phyloP scores from a whole-genome alignment of 2,888 invertebrate genomes.

The Abrostola triplasia region DNA sequence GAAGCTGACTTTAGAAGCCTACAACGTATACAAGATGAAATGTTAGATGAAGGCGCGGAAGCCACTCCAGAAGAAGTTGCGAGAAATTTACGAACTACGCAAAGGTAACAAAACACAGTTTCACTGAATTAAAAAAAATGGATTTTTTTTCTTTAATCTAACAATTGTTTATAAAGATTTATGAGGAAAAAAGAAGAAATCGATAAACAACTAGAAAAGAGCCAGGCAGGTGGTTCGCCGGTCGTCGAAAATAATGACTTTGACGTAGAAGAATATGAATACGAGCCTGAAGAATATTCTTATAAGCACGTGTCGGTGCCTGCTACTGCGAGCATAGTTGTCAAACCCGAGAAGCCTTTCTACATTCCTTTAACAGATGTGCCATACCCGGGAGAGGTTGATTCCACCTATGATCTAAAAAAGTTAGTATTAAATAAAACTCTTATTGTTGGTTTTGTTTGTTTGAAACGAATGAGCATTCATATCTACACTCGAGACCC shows the following conservation, averaged over 20 bases:
- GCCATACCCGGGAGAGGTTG: slow-evolving; percentile 76
- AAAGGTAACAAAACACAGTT: slow-evolving; percentile 60
- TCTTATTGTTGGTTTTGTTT: too few species aligned
- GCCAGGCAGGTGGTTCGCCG: slow-evolving; percentile 32
- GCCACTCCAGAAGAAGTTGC: slow-evolving; percentile 44
- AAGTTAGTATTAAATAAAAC: slow-evolving; percentile 62
- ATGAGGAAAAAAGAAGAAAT: slow-evolving; percentile 74
- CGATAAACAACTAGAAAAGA: slow-evolving; percentile 65
- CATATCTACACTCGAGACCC: too few species aligned
- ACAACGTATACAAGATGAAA: slow-evolving; percentile 53
- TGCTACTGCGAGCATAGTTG: slow-evolving; percentile 49
- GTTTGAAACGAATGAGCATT: too few species aligned
- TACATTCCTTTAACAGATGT: slow-evolving; percentile 79
- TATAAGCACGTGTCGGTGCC: slow-evolving; percentile 62
- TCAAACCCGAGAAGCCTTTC: slow-evolving; percentile 66
- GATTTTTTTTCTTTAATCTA: too few species aligned
- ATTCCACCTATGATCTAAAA: slow-evolving; percentile 76
- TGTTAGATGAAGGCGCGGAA: slow-evolving; percentile 52
- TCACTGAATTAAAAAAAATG: too few species aligned
- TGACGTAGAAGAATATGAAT: slow-evolving; percentile 71
- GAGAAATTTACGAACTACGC: slow-evolving; percentile 65
- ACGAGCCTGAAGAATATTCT: slow-evolving; percentile 67
- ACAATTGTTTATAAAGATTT: slow-evolving; percentile 60
- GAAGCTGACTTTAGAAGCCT: slow-evolving; percentile 63
- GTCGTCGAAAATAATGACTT: slow-evolving; percentile 70